These are phyloP conservation scores for Columba livia DNA, from an alignment of 2,113 vertebrate species.

Conservation along the genomic window DNA sequence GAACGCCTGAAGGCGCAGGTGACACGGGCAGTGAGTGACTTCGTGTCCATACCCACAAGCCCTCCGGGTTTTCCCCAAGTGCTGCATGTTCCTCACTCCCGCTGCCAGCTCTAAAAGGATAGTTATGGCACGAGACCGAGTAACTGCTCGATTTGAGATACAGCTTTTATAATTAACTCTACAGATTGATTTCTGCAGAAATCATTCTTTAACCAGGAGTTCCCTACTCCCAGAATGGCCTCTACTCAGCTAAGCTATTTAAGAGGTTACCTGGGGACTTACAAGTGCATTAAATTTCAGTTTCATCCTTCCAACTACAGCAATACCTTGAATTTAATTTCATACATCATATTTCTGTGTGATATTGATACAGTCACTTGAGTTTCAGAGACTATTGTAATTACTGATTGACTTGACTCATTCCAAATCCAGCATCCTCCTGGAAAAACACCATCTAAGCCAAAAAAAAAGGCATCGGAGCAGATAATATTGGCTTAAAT, in stretches of 20 bases:
- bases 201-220: slow-evolving; percentile 38
- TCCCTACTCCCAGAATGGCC: slow-evolving; percentile 9
- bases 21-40: not conserved
- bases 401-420: slow-evolving; percentile 8
- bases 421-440: not conserved
- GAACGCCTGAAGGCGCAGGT: not conserved
- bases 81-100: not conserved
- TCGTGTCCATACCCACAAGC: not conserved
- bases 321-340: slow-evolving; percentile 32
- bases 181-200: slow-evolving; percentile 52
- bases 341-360: not conserved
- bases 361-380: not conserved
- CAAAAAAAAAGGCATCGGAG: not conserved
- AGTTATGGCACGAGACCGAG: not conserved
- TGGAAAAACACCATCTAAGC: not conserved
- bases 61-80: not conserved
- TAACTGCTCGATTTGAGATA: not conserved
- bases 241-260: slow-evolving; percentile 7
- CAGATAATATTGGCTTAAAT: not conserved
- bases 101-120: not conserved
- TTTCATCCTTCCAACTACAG: slow-evolving; percentile 22
- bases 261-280: not conserved
- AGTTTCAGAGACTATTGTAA: not conserved
- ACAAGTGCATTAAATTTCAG: slow-evolving; percentile 22
- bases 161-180: slow-evolving; percentile 54